phyloP scores from a whole-genome alignment of 2,113 vertebrate species.

The Syngnathus typhle region DNA sequence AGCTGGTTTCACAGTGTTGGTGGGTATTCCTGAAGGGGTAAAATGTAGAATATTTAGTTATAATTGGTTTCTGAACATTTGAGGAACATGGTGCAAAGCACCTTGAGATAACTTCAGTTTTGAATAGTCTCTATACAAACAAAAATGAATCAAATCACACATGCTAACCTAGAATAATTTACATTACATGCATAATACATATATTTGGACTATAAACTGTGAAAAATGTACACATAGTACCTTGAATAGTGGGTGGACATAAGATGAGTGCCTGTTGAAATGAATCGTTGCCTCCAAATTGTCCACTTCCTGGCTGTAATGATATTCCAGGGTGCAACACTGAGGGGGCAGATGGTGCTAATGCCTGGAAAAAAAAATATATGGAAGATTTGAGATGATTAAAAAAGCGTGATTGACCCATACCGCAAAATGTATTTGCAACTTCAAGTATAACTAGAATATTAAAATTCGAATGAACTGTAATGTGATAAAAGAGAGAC shows the following conservation, averaged over 20 bases:
- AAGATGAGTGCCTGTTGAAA: conserved; percentile 95
- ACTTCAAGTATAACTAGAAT: neutral
- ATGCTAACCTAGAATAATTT: neutral
- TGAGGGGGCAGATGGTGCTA: conserved; percentile 83
- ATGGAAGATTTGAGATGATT: neutral
- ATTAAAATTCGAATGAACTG: neutral
- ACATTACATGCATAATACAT: neutral
- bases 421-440: neutral
- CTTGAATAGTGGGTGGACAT: conserved; percentile 90
- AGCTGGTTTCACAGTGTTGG: conserved; percentile 80
- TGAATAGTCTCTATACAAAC: neutral
- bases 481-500: neutral
- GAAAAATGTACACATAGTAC: conserved; percentile 57
- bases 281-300: conserved; percentile 89
- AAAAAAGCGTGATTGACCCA: neutral
- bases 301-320: conserved; percentile 86
- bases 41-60: neutral
- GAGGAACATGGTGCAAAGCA: neutral
- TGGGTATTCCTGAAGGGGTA: conserved; percentile 78
- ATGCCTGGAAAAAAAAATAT: conserved; percentile 56
- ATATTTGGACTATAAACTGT: neutral
- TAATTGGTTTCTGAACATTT: neutral
- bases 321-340: conserved; percentile 91
- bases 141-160: neutral
- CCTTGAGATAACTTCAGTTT: neutral